Conservation (phyloP, 1,140 invertebrate species). For the Physella acuta region DNA sequence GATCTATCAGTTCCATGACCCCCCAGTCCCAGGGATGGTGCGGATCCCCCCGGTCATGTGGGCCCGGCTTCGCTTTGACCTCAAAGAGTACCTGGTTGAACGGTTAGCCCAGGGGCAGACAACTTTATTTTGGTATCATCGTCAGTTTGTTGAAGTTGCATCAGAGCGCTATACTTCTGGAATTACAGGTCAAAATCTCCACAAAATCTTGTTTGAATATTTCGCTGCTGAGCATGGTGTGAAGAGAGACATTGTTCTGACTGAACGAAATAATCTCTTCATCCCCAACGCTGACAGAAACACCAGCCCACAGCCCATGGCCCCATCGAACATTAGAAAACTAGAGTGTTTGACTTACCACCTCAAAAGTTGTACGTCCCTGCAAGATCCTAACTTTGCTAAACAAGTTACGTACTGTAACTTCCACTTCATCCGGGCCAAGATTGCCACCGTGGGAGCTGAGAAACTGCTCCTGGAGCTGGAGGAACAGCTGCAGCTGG, state of each 20-base stretch:
- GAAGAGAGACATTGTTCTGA: conserved; percentile 36
- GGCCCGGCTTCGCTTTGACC: conserved; percentile 69
- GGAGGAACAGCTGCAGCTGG: conserved; percentile 31
- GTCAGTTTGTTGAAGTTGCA: conserved; percentile 92
- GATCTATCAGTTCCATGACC: conserved; percentile 54
- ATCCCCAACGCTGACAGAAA: conserved; percentile 46
- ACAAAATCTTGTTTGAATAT: conserved; percentile 38
- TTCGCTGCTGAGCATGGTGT: conserved; percentile 41
- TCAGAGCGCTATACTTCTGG: conserved; percentile 82
- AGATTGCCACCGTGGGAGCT: conserved; percentile 35
- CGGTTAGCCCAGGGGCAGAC: conserved; percentile 63
- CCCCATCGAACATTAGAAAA: conserved; percentile 38
- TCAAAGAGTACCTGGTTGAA: conserved; percentile 73
- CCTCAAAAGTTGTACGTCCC: conserved; percentile 30
- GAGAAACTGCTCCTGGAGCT: conserved; percentile 34
- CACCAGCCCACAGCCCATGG: conserved; percentile 43
- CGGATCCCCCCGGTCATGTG: conserved; percentile 65
- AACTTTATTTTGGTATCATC: conserved; percentile 80
- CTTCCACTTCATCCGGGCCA: conserved; percentile 38
- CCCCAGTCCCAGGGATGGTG: conserved; percentile 51
- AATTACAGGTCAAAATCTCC: conserved; percentile 31
- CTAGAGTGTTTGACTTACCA: conserved; percentile 47
- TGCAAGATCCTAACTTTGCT: conserved; percentile 27
- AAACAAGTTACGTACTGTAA: conserved; percentile 43
- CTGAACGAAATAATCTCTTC: conserved; percentile 36